Percentiles rank a stretch among this genome's conserved stretches.
Conservation (phyloP, 2,113 vertebrate genomes). For the Mellivora capensis region DNA sequence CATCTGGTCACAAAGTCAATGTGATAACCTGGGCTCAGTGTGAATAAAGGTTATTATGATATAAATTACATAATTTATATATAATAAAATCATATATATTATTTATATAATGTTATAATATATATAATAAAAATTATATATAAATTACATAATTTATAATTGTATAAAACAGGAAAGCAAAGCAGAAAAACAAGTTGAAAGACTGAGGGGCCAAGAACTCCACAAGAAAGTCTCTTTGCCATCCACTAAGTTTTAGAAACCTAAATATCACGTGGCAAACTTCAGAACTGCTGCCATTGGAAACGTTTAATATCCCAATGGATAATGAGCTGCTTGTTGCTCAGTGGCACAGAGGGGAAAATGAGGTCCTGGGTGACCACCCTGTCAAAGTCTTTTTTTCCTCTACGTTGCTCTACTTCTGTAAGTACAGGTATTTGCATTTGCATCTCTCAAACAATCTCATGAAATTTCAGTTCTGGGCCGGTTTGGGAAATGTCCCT, state of each 20-base stretch:
- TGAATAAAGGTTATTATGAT: background rate
- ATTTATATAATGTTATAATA: background rate
- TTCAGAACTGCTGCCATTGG: background rate
- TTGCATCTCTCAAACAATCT: conserved; percentile 25
- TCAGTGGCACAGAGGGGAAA: background rate
- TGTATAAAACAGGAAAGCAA: background rate
- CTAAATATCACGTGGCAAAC: background rate
- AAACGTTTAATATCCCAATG: background rate
- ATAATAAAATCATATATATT: too few species aligned
- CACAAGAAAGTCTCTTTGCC: background rate
- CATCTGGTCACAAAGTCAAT: conserved; percentile 1
- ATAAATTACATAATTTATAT: too few species aligned
- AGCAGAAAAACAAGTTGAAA: background rate
- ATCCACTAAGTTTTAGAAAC: background rate
- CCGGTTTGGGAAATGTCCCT: conserved; percentile 28
- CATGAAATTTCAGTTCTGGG: conserved; percentile 14
- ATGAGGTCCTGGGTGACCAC: background rate
- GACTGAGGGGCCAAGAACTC: background rate
- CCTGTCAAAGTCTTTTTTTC: background rate
- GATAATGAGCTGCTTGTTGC: background rate
- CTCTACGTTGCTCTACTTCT: background rate
- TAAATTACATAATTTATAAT: background rate
- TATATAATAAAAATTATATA: too few species aligned
- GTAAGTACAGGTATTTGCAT: background rate
- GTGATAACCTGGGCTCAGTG: background rate